Base-by-base conservation (phyloP, 2,888 invertebrate genomes). In the Microctonus hyperodae region DNA sequence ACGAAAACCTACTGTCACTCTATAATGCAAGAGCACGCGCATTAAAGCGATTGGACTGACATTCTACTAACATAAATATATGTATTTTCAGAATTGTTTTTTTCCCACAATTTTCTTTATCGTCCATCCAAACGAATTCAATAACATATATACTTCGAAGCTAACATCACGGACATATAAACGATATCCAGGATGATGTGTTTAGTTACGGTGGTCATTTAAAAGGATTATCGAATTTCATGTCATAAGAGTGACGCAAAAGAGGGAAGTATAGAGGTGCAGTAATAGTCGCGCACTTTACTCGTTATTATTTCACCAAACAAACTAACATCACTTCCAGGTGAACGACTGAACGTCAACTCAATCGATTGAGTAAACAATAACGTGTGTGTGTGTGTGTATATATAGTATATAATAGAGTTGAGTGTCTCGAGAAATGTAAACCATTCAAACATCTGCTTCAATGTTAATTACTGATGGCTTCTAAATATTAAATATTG, bases 41-140 rank as follows among this genome's bases (percentile, higher is more conserved):
- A 79, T 79, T 80, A 78, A 74, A 64, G 68, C 72, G 78, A 79
- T 78, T 78, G 77, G 76, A 73, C 71, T 71, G 69, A 70, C 70
- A 65, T 70, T 68, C 67, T 63, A 67, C 51, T 51, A 33, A 13
- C 7, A 61, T 31, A 16, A 23, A 37, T 22, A 37, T 57, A n/a
- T 37, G 13, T 25, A 37, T n/a, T 20, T 57, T n/a, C 28, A 22
- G 11, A 22, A 40, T 56, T 44, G 57, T 56, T 31, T 64, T 40
- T 66, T 40, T 61, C 64, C 37, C 68, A 64, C 69, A 65, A 71
- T n/a, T 72, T 74, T 74, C 70, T 76, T 74, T 73, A 73, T 74
- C 64, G 62, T 20, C 60, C 65, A 28, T 64, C 53, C 51, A 56
- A 50, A 66, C 65, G 58, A 65, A 64, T 65, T 62, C 56, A 5